Conservation (phyloP, 2,113 vertebrate species). For the human (Homo sapiens) region GRCh38 chr19:30212001-30212500, state of each 20-base stretch:
- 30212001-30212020: too few relatives aligned
- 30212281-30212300: neutral
- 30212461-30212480: neutral
- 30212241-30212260: neutral
- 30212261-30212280: too few relatives aligned
- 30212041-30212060: too few relatives aligned
- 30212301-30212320: neutral
- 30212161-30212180: neutral
- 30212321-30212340: accelerated
- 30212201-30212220: too few relatives aligned
- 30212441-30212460: neutral
- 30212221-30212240: neutral
- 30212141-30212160: neutral
- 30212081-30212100: too few relatives aligned
- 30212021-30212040: too few relatives aligned
- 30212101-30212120: too few relatives aligned
- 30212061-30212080: too few relatives aligned
- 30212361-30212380: accelerated
- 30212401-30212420: neutral
- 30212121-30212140: neutral
- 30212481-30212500: neutral
- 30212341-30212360: neutral
- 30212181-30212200: neutral
- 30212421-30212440: neutral
- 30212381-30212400: neutral